Conservation (phyloP, 1,140 invertebrate genomes). For the Subanguina moxae region DNA sequence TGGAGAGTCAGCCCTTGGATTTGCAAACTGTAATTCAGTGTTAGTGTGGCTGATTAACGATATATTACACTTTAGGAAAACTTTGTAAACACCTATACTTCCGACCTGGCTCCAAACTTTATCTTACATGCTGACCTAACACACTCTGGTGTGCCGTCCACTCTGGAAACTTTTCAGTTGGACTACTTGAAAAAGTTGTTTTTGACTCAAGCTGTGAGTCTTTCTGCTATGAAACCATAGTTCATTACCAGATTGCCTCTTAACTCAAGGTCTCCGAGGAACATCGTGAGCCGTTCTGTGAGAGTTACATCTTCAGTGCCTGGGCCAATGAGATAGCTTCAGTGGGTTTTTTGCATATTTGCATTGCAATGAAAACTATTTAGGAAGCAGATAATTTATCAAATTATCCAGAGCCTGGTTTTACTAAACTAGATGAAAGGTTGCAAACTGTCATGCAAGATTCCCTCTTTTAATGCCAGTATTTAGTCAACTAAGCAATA, state of each 20-base stretch:
- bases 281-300: slow-evolving; percentile 9
- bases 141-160: neutral
- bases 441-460: slow-evolving; percentile 9
- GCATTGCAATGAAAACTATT: neutral
- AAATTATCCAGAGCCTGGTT: neutral
- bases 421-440: neutral
- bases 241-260: too few species aligned
- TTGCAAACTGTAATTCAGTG: neutral
- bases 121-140: neutral
- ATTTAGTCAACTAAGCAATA: neutral
- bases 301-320: neutral
- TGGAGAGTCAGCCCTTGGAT: slow-evolving; percentile 8
- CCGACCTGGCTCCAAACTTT: slow-evolving; percentile 8
- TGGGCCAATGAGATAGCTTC: neutral
- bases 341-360: neutral
- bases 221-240: too few species aligned
- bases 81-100: slow-evolving; percentile 14
- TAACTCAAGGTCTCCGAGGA: neutral
- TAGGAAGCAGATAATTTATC: neutral
- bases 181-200: slow-evolving; percentile 1
- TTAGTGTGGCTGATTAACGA: neutral
- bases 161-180: slow-evolving; percentile 10
- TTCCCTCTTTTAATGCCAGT: neutral
- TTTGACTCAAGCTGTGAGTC: neutral
- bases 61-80: neutral